These are phyloP conservation scores for Cryptotis parvus DNA, from an alignment of 2,113 vertebrate species.

Conservation along the genomic window DNA sequence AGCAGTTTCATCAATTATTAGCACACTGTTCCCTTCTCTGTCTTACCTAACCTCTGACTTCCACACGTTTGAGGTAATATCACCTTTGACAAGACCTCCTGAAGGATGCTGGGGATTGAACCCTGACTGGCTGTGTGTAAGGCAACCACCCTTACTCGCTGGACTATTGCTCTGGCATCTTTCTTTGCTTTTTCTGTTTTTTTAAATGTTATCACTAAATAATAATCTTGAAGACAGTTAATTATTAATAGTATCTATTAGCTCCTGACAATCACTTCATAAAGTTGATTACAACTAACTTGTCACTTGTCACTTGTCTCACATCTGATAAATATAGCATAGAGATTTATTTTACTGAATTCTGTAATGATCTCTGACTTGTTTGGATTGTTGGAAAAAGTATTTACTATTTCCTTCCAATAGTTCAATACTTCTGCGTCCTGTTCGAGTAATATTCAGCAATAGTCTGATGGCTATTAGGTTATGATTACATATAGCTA, in stretches of 20 bases:
- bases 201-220: slow-evolving; percentile 22
- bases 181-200: background rate
- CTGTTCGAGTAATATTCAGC: background rate
- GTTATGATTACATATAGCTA: background rate
- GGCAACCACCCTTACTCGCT: too few species aligned
- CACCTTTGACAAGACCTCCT: too few species aligned
- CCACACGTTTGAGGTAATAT: too few species aligned
- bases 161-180: too few species aligned
- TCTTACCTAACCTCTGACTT: too few species aligned
- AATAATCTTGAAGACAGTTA: background rate
- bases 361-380: background rate
- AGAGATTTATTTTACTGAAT: background rate
- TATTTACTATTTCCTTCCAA: slow-evolving; percentile 17
- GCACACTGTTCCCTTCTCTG: too few species aligned
- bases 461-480: background rate
- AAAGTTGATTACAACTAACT: background rate
- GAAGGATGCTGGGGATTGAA: too few species aligned
- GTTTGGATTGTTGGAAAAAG: background rate
- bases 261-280: background rate
- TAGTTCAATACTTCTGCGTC: background rate
- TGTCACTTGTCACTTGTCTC: too few species aligned
- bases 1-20: too few species aligned
- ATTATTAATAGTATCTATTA: background rate
- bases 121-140: too few species aligned
- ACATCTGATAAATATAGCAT: too few species aligned